Conservation (phyloP, 2,113 vertebrate genomes). For the Hippocampus zosterae region DNA sequence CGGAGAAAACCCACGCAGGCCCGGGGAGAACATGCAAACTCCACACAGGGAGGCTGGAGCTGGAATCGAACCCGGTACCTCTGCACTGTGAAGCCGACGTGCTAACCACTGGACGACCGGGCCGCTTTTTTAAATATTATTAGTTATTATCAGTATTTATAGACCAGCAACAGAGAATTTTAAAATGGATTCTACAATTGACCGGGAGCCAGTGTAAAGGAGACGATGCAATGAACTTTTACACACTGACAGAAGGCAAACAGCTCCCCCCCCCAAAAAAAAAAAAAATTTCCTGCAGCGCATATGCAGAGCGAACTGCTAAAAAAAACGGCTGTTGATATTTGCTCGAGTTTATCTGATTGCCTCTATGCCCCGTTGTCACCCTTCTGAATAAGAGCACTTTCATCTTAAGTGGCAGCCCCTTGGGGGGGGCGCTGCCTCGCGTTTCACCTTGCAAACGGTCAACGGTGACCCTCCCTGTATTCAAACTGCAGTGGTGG, state of each 20-base stretch:
- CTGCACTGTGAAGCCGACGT: no score
- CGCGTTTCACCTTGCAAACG: constrained; percentile 49
- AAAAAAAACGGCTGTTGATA: background rate
- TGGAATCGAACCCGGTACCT: no score
- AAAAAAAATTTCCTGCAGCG: background rate
- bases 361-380: background rate
- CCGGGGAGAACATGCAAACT: no score
- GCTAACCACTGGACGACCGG: no score
- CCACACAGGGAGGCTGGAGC: no score
- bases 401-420: constrained; percentile 17
- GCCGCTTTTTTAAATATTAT: no score
- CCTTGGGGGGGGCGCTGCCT: constrained; percentile 37
- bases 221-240: background rate
- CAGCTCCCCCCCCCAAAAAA: no score
- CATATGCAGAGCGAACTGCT: background rate
- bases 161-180: no score
- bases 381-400: background rate
- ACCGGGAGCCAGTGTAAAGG: no score
- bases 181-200: no score
- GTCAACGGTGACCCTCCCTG: constrained; percentile 31
- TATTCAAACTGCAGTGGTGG: constrained; percentile 27
- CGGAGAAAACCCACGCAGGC: no score
- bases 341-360: background rate
- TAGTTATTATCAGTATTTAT: no score
- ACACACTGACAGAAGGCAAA: background rate